Evolutionary conservation across 37 sponge, comb jelly and placozoan genomes (phyloP).

Genomic region (Oopsacas minuta): DNA sequence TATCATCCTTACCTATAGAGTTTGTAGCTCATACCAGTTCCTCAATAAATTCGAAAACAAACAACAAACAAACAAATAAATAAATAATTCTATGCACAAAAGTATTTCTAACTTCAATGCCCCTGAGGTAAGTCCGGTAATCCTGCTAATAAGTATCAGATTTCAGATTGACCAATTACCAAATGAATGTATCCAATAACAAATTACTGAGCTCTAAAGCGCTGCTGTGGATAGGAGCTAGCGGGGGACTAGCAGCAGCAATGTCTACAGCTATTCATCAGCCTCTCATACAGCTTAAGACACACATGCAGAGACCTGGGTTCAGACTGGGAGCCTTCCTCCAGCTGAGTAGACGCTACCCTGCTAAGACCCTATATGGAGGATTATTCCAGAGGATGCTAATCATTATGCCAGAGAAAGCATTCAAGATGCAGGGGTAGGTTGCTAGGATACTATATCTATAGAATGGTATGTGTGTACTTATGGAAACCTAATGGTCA

Average conservation of each 20-base stretch:
- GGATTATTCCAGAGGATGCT: slow-evolving; percentile 54
- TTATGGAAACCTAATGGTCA: no score
- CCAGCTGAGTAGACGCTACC: not conserved
- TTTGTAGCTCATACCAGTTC: slow-evolving; percentile 4
- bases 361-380: slow-evolving; percentile 15
- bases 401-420: slow-evolving; percentile 87
- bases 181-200: not conserved
- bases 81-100: not conserved
- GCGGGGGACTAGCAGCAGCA: not conserved
- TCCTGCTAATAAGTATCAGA: no score
- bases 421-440: slow-evolving; percentile 72
- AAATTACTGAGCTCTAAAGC: not conserved
- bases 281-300: not conserved
- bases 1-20: not conserved
- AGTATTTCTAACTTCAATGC: no score
- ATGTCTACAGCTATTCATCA: not conserved
- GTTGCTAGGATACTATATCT: no score
- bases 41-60: not conserved
- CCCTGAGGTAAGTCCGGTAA: no score
- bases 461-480: no score
- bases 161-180: not conserved
- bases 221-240: not conserved
- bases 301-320: not conserved
- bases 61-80: slow-evolving; percentile 17
- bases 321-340: not conserved